Evolutionary conservation across 2,888 invertebrate species (phyloP).

Genomic region (Acanthoscelides obtectus): DNA sequence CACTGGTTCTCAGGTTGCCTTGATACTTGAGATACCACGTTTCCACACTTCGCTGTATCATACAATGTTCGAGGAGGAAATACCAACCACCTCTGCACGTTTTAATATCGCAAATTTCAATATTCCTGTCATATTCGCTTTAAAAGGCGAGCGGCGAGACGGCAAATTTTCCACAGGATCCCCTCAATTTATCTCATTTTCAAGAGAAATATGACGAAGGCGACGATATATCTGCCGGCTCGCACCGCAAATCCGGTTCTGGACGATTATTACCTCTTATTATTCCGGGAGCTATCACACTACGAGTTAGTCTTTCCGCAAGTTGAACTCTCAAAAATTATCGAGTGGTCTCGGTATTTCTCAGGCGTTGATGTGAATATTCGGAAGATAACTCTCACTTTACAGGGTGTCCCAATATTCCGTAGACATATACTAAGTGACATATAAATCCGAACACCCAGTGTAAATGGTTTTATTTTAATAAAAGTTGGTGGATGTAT

Average conservation of each 20-base stretch:
- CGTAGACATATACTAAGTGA: no score
- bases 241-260: background rate
- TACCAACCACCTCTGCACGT: background rate
- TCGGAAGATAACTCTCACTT: no score
- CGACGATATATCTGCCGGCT: background rate
- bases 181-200: background rate
- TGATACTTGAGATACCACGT: background rate
- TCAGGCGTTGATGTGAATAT: no score
- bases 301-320: no score
- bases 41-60: background rate
- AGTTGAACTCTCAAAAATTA: no score
- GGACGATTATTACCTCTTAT: background rate
- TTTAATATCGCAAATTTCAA: background rate
- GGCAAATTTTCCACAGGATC: background rate
- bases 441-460: no score
- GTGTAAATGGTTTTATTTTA: no score
- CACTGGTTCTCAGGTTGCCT: background rate
- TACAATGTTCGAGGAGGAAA: background rate
- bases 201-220: background rate
- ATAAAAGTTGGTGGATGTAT: no score
- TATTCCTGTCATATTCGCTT: background rate
- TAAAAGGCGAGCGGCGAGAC: background rate
- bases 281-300: no score
- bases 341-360: no score
- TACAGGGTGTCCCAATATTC: no score